Percentiles rank a stretch among this genome's conserved stretches.
Evolutionary conservation across 2,888 invertebrate genomes (phyloP).

Genomic region (Halocaridina rubra): DNA sequence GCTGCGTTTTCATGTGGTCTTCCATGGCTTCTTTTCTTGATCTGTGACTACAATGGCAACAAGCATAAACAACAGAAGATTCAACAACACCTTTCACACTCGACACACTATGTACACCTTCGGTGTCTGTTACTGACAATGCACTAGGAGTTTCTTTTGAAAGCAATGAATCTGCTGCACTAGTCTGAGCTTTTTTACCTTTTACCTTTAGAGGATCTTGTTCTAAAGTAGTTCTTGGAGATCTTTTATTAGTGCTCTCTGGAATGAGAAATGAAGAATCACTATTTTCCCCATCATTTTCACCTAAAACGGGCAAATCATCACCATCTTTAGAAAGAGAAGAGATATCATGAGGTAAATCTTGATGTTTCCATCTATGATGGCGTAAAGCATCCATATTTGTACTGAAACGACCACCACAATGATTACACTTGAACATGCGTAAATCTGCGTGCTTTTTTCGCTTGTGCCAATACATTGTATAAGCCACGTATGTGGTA

Average conservation of each 20-base stretch:
- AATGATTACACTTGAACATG: slow-evolving; percentile 42
- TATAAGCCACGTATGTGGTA: slow-evolving; percentile 9
- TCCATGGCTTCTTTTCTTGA: slow-evolving; percentile 33
- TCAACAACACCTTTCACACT: neutral
- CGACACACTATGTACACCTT: neutral
- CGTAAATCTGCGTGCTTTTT: slow-evolving; percentile 40
- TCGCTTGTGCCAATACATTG: slow-evolving; percentile 37
- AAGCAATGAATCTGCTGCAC: neutral
- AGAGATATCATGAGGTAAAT: slow-evolving; percentile 25
- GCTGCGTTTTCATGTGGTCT: slow-evolving; percentile 54
- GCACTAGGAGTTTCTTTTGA: neutral
- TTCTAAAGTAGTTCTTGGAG: neutral
- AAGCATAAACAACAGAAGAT: slow-evolving; percentile 26
- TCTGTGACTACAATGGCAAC: slow-evolving; percentile 56
- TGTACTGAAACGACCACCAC: slow-evolving; percentile 51
- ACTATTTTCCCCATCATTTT: neutral
- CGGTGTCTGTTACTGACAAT: neutral
- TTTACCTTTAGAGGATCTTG: neutral
- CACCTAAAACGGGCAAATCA: neutral
- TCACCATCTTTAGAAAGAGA: neutral
- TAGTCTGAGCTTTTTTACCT: neutral
- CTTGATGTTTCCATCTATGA: slow-evolving; percentile 41
- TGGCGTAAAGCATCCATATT: slow-evolving; percentile 35
- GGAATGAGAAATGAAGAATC: neutral
- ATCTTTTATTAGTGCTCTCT: neutral